Conservation (phyloP, 2,113 vertebrate genomes). For the Apus apus region DNA sequence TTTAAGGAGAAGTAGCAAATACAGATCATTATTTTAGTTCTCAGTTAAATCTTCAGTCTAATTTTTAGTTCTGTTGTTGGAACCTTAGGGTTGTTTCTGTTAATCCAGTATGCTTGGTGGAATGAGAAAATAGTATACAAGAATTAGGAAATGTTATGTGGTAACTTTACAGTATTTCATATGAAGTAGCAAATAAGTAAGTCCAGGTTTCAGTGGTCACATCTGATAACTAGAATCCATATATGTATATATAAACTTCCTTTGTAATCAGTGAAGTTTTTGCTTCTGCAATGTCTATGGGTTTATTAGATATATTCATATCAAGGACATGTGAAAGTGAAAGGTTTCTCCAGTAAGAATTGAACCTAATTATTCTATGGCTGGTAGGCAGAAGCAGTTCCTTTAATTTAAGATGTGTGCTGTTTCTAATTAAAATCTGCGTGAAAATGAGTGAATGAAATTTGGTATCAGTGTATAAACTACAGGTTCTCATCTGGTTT, state of each 20-base stretch:
- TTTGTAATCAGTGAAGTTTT: not conserved
- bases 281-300: not conserved
- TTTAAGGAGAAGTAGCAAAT: not conserved
- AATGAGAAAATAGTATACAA: not conserved
- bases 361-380: not conserved
- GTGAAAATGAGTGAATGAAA: slow-evolving; percentile 39
- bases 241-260: not conserved
- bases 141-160: not conserved
- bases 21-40: not conserved
- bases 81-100: not conserved
- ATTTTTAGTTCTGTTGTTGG: slow-evolving; percentile 16
- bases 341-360: not conserved
- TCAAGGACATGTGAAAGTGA: not conserved
- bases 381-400: not conserved
- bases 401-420: not conserved
- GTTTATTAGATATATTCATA: not conserved
- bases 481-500: slow-evolving; percentile 8
- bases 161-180: not conserved
- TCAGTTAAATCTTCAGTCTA: not conserved
- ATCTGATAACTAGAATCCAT: not conserved
- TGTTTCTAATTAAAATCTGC: slow-evolving; percentile 18
- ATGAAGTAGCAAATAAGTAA: not conserved
- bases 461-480: not conserved
- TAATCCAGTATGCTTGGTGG: not conserved
- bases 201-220: not conserved